Evolutionary conservation across 1,140 invertebrate genomes (phyloP).

Genomic region (Spodoptera frugiperda): DNA sequence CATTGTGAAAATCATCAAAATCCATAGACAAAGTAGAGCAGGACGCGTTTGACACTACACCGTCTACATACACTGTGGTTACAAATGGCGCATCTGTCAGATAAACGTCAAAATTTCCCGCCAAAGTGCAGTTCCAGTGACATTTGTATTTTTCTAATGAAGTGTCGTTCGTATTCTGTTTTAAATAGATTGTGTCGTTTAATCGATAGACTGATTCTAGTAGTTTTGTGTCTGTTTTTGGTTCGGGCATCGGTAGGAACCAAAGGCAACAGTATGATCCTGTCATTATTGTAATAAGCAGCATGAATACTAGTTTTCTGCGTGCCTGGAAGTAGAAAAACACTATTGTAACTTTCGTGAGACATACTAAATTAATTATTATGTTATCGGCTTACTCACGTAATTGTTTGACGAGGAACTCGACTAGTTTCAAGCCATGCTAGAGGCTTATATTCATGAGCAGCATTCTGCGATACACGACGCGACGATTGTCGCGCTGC

Average conservation of each 20-base stretch:
- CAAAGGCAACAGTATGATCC: conserved; percentile 88
- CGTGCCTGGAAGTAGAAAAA: conserved; percentile 79
- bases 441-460: too few species aligned
- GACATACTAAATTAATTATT: too few species aligned
- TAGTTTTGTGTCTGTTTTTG: conserved; percentile 53
- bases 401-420: too few species aligned
- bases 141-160: conserved; percentile 70
- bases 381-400: too few species aligned
- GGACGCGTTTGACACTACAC: conserved; percentile 60
- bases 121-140: conserved; percentile 72
- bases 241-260: conserved; percentile 87
- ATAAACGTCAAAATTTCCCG: conserved; percentile 65
- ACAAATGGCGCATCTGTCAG: conserved; percentile 69
- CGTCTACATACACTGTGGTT: conserved; percentile 69
- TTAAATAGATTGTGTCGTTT: conserved; percentile 75
- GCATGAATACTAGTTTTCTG: conserved; percentile 90
- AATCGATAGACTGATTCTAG: conserved; percentile 68
- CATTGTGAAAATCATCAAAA: conserved; percentile 62
- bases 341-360: too few species aligned
- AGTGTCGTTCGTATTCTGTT: conserved; percentile 54
- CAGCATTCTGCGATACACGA: too few species aligned
- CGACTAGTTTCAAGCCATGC: too few species aligned
- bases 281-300: conserved; percentile 88
- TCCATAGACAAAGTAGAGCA: conserved; percentile 74
- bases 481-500: too few species aligned